phyloP scores from a whole-genome alignment of 2,797 vertebrate genomes.

The Apodemus agrarius region DNA sequence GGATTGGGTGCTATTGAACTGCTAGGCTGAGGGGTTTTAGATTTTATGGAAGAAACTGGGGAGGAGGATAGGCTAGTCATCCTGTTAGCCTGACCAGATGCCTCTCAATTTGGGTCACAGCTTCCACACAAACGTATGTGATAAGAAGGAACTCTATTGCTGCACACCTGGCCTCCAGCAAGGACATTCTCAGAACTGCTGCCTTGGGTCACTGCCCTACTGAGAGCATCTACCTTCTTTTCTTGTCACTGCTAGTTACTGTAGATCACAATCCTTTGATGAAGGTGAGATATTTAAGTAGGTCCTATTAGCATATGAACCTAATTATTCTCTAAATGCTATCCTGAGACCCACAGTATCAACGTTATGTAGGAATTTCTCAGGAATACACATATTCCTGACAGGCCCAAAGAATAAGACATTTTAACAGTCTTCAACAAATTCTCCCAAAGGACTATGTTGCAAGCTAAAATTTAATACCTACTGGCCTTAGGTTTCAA shows the following conservation, averaged over 20 bases:
- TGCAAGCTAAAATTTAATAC: background rate
- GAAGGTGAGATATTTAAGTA: background rate
- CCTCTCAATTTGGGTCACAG: background rate
- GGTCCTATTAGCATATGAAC: background rate
- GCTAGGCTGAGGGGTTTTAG: background rate
- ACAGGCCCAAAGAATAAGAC: background rate
- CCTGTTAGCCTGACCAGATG: background rate
- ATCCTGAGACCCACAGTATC: background rate
- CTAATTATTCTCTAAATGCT: background rate
- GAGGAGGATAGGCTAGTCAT: background rate
- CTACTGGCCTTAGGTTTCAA: background rate
- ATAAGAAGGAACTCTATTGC: background rate
- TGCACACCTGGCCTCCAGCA: background rate
- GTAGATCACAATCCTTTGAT: background rate
- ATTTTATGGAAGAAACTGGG: background rate
- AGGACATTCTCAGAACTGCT: background rate
- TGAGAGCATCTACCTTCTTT: background rate
- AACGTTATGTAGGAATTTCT: background rate
- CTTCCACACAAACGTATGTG: background rate
- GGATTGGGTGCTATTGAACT: background rate
- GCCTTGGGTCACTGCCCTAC: background rate
- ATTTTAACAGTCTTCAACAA: background rate
- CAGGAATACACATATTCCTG: background rate
- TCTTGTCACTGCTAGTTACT: background rate
- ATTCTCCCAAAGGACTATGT: too few species aligned